Conservation (phyloP, 1,140 invertebrate species). For the Leptonema lineaticorne region DNA sequence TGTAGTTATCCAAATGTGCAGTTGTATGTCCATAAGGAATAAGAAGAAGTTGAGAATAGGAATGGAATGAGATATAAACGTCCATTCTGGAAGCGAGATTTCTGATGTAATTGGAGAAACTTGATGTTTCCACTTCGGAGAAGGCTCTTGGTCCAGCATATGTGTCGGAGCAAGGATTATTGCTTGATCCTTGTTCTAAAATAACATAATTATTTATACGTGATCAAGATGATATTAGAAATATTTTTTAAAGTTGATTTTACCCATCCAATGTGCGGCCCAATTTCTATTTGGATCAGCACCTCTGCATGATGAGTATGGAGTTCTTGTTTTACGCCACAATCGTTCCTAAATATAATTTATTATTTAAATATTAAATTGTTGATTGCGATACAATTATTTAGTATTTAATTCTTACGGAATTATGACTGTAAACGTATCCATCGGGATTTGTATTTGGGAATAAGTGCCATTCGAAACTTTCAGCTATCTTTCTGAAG, state of each 20-base stretch:
- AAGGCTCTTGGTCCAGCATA: conserved; percentile 65
- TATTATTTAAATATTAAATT: conserved; percentile 26
- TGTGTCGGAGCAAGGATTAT: conserved; percentile 58
- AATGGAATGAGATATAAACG: conserved; percentile 61
- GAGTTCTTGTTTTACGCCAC: conserved; percentile 67
- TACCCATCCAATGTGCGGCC: conserved; percentile 59
- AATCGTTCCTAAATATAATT: conserved; percentile 60
- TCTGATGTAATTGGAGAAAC: conserved; percentile 54
- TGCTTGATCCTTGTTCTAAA: conserved; percentile 62
- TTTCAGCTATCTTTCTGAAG: conserved; percentile 54
- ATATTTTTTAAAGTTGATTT: conserved; percentile 5
- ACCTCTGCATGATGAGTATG: conserved; percentile 48
- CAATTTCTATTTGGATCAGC: conserved; percentile 61
- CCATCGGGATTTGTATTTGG: conserved; percentile 71
- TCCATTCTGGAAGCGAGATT: conserved; percentile 48
- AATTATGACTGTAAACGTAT: conserved; percentile 61
- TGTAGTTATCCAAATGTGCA: conserved; percentile 59
- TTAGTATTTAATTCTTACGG: conserved; percentile 49
- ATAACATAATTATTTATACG: conserved; percentile 19
- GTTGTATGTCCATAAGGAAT: conserved; percentile 57
- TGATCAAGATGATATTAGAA: conserved; percentile 50
- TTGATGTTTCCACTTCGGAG: conserved; percentile 65
- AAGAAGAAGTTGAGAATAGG: conserved; percentile 62
- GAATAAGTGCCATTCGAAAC: conserved; percentile 62
- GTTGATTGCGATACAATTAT: background rate